Conservation (phyloP, 2,888 invertebrate genomes). For the Drosophila niveifrons region DNA sequence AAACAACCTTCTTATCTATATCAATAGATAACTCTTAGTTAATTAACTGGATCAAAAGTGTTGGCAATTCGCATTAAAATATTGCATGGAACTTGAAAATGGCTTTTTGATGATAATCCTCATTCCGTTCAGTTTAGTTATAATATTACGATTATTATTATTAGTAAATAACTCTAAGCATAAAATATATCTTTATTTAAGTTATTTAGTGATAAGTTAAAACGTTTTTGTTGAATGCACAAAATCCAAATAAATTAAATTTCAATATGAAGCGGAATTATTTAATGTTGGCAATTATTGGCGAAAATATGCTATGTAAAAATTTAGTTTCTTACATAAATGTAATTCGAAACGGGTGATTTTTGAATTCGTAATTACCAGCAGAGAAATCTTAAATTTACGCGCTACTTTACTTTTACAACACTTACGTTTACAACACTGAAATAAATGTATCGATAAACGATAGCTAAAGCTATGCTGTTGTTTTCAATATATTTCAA, state of each 20-base stretch:
- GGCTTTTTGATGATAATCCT: conserved; percentile 41
- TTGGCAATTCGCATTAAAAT: conserved; percentile 35
- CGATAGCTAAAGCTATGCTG: neutral
- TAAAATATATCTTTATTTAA: conserved; percentile 64
- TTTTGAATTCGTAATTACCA: no score
- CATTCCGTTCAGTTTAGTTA: conserved; percentile 69
- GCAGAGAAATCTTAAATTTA: neutral
- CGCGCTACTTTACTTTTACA: neutral
- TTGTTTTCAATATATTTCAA: neutral
- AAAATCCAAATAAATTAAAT: conserved; percentile 60
- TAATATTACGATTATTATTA: conserved; percentile 35
- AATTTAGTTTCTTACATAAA: no score
- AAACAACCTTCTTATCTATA: conserved; percentile 9
- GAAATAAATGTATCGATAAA: neutral
- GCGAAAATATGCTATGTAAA: no score
- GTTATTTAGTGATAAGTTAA: conserved; percentile 73
- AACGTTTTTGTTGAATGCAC: conserved; percentile 70
- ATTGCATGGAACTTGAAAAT: conserved; percentile 19
- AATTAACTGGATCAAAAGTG: conserved; percentile 26
- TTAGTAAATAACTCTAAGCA: conserved; percentile 68
- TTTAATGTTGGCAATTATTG: neutral
- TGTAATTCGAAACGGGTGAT: no score
- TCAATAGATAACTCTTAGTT: conserved; percentile 31
- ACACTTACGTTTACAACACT: conserved; percentile 1
- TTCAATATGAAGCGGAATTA: conserved; percentile 24